Evolutionary conservation across 1,140 invertebrate species (phyloP).

Genomic region (Camponotus pennsylvanicus): DNA sequence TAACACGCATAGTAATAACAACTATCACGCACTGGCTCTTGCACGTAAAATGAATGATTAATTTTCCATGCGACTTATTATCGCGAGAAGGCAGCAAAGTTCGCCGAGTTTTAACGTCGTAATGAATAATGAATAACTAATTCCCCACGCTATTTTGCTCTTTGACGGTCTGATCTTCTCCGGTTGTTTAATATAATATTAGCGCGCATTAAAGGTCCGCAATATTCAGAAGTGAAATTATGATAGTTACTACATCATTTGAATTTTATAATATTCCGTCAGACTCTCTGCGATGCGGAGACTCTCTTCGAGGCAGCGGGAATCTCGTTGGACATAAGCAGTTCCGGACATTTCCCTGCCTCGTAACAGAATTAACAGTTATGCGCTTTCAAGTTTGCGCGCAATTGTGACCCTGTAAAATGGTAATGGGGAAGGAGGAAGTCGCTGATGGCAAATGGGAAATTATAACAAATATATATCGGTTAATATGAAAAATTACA

Average conservation of each 20-base stretch:
- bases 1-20: neutral
- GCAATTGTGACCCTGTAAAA: conserved; percentile 38
- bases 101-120: conserved; percentile 30
- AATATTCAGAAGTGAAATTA: conserved; percentile 35
- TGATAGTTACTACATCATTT: conserved; percentile 33
- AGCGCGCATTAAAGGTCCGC: conserved; percentile 31
- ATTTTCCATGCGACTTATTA: conserved; percentile 33
- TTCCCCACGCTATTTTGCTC: conserved; percentile 22
- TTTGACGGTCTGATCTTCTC: conserved; percentile 43
- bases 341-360: conserved; percentile 13
- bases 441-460: neutral
- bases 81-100: conserved; percentile 7
- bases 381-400: conserved; percentile 9
- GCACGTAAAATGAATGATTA: conserved; percentile 27
- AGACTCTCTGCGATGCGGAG: neutral
- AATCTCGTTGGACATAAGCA: conserved; percentile 24
- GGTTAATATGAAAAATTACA: neutral
- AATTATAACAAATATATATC: conserved; percentile 19
- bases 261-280: conserved; percentile 27
- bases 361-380: conserved; percentile 59
- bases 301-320: no score
- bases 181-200: conserved; percentile 49
- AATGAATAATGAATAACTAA: conserved; percentile 57
- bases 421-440: neutral
- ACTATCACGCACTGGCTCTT: neutral